Evolutionary conservation across 2,888 invertebrate genomes (phyloP), one percentile per base, ranked within the genome.

Genomic region (Ormyrus nitidulus): DNA sequence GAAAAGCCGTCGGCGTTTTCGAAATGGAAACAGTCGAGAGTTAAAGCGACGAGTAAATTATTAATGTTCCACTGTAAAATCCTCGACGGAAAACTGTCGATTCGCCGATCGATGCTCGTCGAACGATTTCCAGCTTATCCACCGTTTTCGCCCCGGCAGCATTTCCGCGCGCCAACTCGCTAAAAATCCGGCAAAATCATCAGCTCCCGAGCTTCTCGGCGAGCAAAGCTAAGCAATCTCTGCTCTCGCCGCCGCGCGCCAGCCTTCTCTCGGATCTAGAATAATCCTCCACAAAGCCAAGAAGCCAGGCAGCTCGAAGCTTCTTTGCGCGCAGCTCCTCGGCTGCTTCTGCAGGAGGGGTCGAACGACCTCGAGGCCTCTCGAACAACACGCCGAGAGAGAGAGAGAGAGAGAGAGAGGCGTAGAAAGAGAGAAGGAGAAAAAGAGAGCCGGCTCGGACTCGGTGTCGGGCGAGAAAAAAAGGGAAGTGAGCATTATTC

Each of bases 401-500:
- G 44, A 58, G 44, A 51, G 44, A 64, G 70, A 62, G 71, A 66
- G 44, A 76, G 71, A 66, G 64, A 80, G 81, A 82, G 83, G 84
- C 85, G 83, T 48, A 61, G 48, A 61, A 34, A 19, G 34, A 13
- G 13, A 6, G 11, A 34, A 54, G 9, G 58, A 75, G 19, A 56
- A 77, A 78, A 64, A 64, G 68, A 34, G 34, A 53, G 66, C 34
- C 19, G 58, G 19, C 10, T 53, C 11, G 46, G 51, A 6, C 9
- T n/a, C 51, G 51, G 77, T 34, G 34, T 68, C 82, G 77, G 81
- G 84, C 83, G 84, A 85, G 81, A 82, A 85, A 87, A 87, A 87
- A 87, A 84, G 85, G 85, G 84, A 86, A 87, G 84, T 68, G 82
- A 85, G 85, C 84, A 85, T 87, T 87, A 88, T 77, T 84, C 78